These are phyloP conservation scores for Orchestes rusci DNA, from an alignment of 2,888 invertebrate species.

Conservation along the genomic window DNA sequence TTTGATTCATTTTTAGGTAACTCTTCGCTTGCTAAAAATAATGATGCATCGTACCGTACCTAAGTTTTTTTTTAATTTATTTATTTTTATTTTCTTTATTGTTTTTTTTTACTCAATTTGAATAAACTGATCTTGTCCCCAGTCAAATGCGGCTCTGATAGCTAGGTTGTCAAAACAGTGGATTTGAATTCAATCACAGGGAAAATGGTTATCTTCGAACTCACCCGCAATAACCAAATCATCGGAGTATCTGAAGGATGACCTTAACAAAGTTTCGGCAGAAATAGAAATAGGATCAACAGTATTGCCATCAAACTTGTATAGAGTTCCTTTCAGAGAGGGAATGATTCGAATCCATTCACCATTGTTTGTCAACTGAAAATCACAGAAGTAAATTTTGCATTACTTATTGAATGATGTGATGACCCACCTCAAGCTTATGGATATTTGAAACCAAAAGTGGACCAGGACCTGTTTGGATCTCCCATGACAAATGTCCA, in stretches of 20 bases:
- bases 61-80: too few relatives aligned
- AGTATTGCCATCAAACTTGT: constrained; percentile 83
- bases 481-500: constrained; percentile 68
- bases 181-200: too few relatives aligned
- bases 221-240: constrained; percentile 75
- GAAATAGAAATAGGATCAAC: constrained; percentile 83
- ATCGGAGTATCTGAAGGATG: constrained; percentile 81
- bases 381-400: too few relatives aligned
- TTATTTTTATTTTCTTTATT: too few relatives aligned
- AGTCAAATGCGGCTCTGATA: too few relatives aligned
- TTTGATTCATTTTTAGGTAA: too few relatives aligned
- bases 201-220: neutral
- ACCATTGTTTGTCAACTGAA: constrained; percentile 72
- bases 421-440: constrained; percentile 59
- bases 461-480: constrained; percentile 67
- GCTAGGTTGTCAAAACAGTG: too few relatives aligned
- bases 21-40: too few relatives aligned
- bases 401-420: too few relatives aligned
- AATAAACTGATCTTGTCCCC: too few relatives aligned
- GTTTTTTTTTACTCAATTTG: too few relatives aligned
- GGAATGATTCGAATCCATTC: constrained; percentile 87
- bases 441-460: constrained; percentile 86
- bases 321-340: constrained; percentile 83
- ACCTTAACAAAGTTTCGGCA: constrained; percentile 77
- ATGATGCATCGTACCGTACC: too few relatives aligned